Conservation (phyloP, 2,888 invertebrate species). For the Mactromeris polynyma region DNA sequence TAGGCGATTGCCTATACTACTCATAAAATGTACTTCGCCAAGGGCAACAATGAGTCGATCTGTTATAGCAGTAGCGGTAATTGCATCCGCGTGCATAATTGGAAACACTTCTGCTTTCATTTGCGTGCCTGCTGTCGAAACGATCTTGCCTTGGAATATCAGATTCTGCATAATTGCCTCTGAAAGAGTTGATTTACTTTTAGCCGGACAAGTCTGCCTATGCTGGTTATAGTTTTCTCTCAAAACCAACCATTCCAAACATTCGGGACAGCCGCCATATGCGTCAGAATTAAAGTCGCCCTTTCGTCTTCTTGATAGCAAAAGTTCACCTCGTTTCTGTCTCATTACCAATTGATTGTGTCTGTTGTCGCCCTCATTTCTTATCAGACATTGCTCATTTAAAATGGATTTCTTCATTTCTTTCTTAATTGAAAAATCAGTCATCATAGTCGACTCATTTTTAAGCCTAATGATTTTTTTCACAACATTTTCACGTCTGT, state of each 20-base stretch:
- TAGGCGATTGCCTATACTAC: constrained; percentile 33
- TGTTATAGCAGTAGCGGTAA: constrained; percentile 34
- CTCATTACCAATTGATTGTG: constrained; percentile 43
- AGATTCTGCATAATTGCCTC: constrained; percentile 14
- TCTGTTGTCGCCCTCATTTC: constrained; percentile 44
- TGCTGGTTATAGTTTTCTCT: constrained; percentile 35
- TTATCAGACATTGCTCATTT: constrained; percentile 27
- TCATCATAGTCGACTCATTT: not conserved
- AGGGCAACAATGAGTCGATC: constrained; percentile 41
- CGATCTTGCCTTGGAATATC: constrained; percentile 22
- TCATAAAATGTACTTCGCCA: constrained; percentile 38
- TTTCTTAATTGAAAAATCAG: not conserved
- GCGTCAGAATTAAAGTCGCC: constrained; percentile 20
- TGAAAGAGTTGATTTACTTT: not conserved
- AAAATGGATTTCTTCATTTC: not conserved
- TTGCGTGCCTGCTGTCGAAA: constrained; percentile 3
- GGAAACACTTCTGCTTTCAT: constrained; percentile 47
- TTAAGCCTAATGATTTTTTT: constrained; percentile 8
- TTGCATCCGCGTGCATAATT: constrained; percentile 30
- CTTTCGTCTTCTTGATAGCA: constrained; percentile 29
- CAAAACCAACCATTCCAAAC: constrained; percentile 48
- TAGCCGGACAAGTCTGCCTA: constrained; percentile 21
- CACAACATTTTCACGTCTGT: not conserved
- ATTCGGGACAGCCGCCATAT: constrained; percentile 57
- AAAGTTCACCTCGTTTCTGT: constrained; percentile 35